Evolutionary conservation across 2,113 vertebrate species (phyloP).

Genomic region (Cryptomyrus ogoouensis): DNA sequence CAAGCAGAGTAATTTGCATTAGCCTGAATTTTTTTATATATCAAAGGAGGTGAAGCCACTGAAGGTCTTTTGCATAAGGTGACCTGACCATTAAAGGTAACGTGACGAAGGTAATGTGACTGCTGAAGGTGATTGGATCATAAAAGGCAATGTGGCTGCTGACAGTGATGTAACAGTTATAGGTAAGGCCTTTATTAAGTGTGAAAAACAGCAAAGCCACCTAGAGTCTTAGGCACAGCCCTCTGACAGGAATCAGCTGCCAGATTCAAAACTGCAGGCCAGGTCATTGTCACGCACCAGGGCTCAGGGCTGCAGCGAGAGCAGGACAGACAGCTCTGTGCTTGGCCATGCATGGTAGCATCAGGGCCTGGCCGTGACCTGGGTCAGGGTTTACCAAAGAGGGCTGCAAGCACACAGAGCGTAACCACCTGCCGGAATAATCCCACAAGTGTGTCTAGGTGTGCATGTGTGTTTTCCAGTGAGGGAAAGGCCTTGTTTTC

Average conservation of each 20-base stretch:
- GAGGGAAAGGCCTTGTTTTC: constrained; percentile 12
- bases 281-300: constrained; percentile 27
- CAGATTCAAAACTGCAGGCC: constrained; percentile 17
- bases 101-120: not conserved
- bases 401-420: not conserved
- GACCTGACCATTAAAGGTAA: not conserved
- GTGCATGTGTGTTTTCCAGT: constrained; percentile 23
- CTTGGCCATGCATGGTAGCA: constrained; percentile 20
- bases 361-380: constrained; percentile 58
- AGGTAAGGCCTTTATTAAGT: not conserved
- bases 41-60: not conserved
- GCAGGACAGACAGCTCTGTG: constrained; percentile 26
- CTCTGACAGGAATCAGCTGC: not conserved
- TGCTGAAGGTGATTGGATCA: not conserved
- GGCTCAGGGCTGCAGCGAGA: constrained; percentile 48
- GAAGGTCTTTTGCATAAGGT: not conserved
- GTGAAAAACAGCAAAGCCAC: not conserved
- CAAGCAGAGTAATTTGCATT: not conserved
- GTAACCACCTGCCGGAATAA: not conserved
- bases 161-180: not conserved
- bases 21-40: not conserved
- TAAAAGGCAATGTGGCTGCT: not conserved
- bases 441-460: constrained; percentile 32
- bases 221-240: not conserved
- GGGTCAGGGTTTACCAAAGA: constrained; percentile 62